Base-by-base conservation (phyloP, 1,140 invertebrate genomes). In the Drosophila rhopaloa region DNA sequence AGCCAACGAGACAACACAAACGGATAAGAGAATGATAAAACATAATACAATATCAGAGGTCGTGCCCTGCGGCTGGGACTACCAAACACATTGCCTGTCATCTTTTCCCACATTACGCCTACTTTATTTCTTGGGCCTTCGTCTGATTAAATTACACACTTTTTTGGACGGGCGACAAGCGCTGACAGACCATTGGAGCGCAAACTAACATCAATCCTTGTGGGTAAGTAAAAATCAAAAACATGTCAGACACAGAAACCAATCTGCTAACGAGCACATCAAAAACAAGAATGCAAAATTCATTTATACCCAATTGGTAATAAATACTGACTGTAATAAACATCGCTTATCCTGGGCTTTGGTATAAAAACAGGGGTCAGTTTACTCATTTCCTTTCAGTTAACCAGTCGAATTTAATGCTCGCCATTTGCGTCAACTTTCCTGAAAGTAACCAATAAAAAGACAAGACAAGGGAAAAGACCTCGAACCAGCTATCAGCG, bases 91-190 rank as follows among this genome's bases (percentile, higher is more conserved):
- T 66, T 61, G 70, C 83, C 62, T 83, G 83, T 83, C 83, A 89
- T 83, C 84, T 83, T 83, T 79, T 83, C 68, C 38, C 83, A 89
- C 83, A 83, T 80, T 88, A 83, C 76, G 63, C 76, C 82, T 79
- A 79, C 80, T 85, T 81, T 79, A 72, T 86, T 41, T 82, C 53
- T 54, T 50, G 76, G 71, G 44, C 76, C 65, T 73, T 43, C 76
- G 83, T 84, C 84, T 89, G 84, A 88, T 88, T 89, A 84, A 89
- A 88, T 88, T 84, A 88, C 80, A 66, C 54, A 76, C 41, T 43
- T 48, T 57, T 76, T 71, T 67, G 73, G 48, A 71, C 58, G 60
- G 53, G 44, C 63, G 80, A 77, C 63, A 74, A 44, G 35, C 77
- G 68, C 37, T 77, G 84, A 80, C 71, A 84, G 76, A 63, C 53